Evolutionary conservation across 2,113 vertebrate species (phyloP), one percentile per base, ranked within the genome.

Genomic region (Trichechus manatus): DNA sequence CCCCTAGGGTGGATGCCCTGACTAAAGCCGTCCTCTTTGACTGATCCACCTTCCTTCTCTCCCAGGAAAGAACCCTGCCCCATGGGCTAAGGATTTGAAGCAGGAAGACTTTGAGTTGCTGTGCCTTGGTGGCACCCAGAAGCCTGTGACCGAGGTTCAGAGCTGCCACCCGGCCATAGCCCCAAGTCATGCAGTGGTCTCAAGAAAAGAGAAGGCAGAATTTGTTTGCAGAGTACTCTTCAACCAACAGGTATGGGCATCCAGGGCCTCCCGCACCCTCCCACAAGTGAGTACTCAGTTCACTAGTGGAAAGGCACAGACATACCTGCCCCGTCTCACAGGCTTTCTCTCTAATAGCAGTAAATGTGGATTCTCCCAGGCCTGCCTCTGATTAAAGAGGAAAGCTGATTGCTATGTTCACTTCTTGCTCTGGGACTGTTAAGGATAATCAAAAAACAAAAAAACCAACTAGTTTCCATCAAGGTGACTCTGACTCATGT

Each of bases 161-260:
- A 95, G 0, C 9, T 98, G 98, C 80, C 78, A 97, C 53, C 90
- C 98, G 81, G 98, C 95, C 22, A 1, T 4, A 19, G 98, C 97
- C 66, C 97, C 98, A 81, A 97, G 92, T 50, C 98, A 97, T 31
- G 98, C 97, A 66, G 98, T 98, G 90, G 87, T 98, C 25, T 95
- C 98, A 2, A 97, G 96, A 22, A 84, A 97, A 96, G 98, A 98
- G 14, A 97, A 84, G 68, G 96, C 93, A 15, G 84, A 83, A 1
- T 56, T 72, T 36, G 97, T 98, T 87, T 53, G 79, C 25, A 92
- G 81, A 44, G 70, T 97, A 31, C 64, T 98, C 83, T 82, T 93
- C 72, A 93, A 93, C 14, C 98, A 98, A 61, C 98, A 98, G 98
- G 98, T 98, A 86, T 53, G 86, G 66, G 56, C 31, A 13, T 22